Evolutionary conservation across 1,140 invertebrate genomes (phyloP).

Genomic region (Sycophaga agraensis): DNA sequence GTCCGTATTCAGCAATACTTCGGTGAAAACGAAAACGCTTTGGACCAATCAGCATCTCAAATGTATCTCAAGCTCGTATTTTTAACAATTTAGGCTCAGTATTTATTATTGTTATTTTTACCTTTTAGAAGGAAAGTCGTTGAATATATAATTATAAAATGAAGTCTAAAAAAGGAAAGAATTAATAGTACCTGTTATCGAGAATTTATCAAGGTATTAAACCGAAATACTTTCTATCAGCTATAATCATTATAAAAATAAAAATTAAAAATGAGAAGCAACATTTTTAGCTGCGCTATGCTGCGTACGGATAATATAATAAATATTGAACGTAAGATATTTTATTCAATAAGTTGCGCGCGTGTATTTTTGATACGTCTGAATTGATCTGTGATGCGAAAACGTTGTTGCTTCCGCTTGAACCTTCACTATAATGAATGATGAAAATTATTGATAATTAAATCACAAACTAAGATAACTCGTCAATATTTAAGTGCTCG

Average conservation of each 20-base stretch:
- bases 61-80: constrained; percentile 1
- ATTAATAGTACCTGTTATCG: too few relatives aligned
- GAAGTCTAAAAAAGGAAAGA: neutral
- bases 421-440: constrained; percentile 10
- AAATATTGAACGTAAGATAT: constrained; percentile 1
- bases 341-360: constrained; percentile 22
- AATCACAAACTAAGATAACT: too few relatives aligned
- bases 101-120: neutral
- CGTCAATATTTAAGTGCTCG: too few relatives aligned
- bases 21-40: neutral
- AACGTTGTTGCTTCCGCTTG: constrained; percentile 16
- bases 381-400: constrained; percentile 38
- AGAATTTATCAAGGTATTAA: too few relatives aligned
- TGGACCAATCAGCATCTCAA: constrained; percentile 24
- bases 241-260: too few relatives aligned
- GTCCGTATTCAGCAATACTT: neutral
- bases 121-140: neutral
- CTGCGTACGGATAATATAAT: neutral
- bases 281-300: constrained; percentile 1
- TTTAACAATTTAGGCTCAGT: constrained; percentile 1
- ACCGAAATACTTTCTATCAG: too few relatives aligned
- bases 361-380: constrained; percentile 42
- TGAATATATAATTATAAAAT: too few relatives aligned
- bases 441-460: neutral
- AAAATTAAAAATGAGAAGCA: neutral